phyloP scores from a whole-genome alignment of 1,140 invertebrate species.

The Drosophila paulistorum region DNA sequence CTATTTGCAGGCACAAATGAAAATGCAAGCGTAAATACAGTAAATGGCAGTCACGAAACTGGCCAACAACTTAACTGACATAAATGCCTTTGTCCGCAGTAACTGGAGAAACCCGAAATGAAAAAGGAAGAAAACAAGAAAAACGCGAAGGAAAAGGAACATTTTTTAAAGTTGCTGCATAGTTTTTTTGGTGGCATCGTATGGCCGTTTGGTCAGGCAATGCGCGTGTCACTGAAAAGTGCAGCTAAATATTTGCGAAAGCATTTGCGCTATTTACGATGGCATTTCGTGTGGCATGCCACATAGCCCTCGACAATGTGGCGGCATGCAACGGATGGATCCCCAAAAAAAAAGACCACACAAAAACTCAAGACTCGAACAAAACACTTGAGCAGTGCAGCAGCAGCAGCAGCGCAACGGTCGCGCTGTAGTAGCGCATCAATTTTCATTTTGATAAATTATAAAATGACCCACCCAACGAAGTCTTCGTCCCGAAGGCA shows the following conservation, averaged over 20 bases:
- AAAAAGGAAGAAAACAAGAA: conserved; percentile 13
- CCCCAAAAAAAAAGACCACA: neutral
- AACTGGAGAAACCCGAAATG: conserved; percentile 19
- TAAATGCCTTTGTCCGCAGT: conserved; percentile 38
- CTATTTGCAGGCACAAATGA: conserved; percentile 78
- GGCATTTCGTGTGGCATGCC: conserved; percentile 71
- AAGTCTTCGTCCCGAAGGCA: conserved; percentile 30
- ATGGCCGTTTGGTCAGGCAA: conserved; percentile 16
- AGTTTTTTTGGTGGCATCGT: conserved; percentile 34
- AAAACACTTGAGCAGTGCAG: neutral
- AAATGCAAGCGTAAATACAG: conserved; percentile 77
- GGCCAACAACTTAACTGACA: conserved; percentile 64
- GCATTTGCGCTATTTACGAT: conserved; percentile 76
- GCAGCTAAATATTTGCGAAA: conserved; percentile 75
- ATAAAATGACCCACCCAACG: conserved; percentile 65
- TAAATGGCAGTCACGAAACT: conserved; percentile 66
- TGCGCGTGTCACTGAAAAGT: conserved; percentile 70
- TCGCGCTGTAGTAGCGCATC: conserved; percentile 47
- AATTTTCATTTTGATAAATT: conserved; percentile 82
- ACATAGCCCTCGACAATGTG: conserved; percentile 8
- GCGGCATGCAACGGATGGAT: conserved; percentile 38
- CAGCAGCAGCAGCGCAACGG: neutral
- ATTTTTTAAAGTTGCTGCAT: conserved; percentile 55
- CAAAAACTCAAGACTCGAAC: neutral
- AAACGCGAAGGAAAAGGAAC: conserved; percentile 29